Percentiles rank a stretch among this genome's conserved stretches.
Evolutionary conservation across 2,797 vertebrate genomes (phyloP).

Genomic region (Acomys russatus): DNA sequence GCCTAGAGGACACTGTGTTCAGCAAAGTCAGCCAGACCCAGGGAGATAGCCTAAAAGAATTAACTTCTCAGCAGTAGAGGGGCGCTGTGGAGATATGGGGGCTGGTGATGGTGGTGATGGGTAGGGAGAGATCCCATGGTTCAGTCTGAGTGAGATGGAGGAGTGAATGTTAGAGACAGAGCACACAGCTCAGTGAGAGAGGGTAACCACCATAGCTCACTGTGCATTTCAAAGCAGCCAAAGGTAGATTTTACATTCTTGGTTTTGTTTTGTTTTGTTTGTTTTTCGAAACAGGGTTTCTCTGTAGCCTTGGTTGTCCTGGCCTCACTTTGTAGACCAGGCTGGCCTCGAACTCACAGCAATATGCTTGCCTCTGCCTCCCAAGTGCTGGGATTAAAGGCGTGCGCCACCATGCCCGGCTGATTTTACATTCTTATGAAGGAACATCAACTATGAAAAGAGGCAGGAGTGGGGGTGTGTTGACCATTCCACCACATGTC

Average conservation of each 20-base stretch:
- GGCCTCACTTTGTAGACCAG: too few relatives aligned
- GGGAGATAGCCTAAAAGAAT: background rate
- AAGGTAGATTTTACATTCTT: background rate
- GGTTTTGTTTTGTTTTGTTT: too few relatives aligned
- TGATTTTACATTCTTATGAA: background rate
- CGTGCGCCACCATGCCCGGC: too few relatives aligned
- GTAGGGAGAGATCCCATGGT: too few relatives aligned
- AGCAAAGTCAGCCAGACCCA: background rate
- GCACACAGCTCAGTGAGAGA: background rate
- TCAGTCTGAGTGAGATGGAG: background rate
- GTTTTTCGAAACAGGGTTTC: too few relatives aligned
- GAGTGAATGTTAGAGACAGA: background rate
- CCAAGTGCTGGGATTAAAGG: too few relatives aligned
- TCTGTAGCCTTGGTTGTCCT: too few relatives aligned
- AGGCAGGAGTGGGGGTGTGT: accelerated
- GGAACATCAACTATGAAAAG: background rate
- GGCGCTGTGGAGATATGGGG: too few relatives aligned
- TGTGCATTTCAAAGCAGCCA: background rate
- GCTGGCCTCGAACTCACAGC: too few relatives aligned
- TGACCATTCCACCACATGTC: background rate
- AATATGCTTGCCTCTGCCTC: too few relatives aligned
- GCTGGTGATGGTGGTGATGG: too few relatives aligned
- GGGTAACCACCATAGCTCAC: background rate
- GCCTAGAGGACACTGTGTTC: background rate
- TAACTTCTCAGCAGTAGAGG: background rate